Evolutionary conservation across 2,113 vertebrate species (phyloP), one percentile per base, ranked within the genome.

Genomic region (Sporophila hypoxantha): DNA sequence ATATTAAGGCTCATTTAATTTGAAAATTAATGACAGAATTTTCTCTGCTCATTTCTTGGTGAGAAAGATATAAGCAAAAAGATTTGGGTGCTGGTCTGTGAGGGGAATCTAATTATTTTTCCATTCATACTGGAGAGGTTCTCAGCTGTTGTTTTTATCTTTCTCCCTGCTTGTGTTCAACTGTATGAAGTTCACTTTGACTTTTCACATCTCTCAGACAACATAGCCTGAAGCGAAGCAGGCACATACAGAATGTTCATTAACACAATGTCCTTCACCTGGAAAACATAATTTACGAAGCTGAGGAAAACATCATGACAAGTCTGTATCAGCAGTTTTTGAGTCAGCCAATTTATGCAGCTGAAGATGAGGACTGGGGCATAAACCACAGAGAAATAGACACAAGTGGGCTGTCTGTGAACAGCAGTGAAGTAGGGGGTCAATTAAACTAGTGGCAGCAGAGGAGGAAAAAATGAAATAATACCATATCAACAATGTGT

Each of bases 231-330:
- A 93, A 93, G 57, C 68, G 89, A 62, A 93, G 61, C 66, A 73
- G 68, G 66, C 59, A 62, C 50, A 82, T 66, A 67, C 82, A 82
- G 75, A 91, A 90, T 71, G 52, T 41, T 87, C 80, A 95, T 94
- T 90, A 96, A 91, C 81, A 89, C 59, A 69, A 41, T 52, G 86
- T 95, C 95, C 95, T 96, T 94, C 94, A 96, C 74, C 81, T 59
- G 82, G 93, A 93, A 91, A 94, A 90, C 61, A 83, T 92, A 62
- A 94, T 96, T 96, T 93, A 92, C 93, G 95, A 90, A 90, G 52
- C 81, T 46, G 60, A 69, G 50, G 61, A 76, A 82, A 88, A 76
- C 82, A 76, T 60, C 57, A 17, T 67, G 92, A 91, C 88, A 95
- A 81, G 65, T 93, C 82, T 77, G 2, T 26, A 82, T 94, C 92